Conservation (phyloP, 37 sponge, comb jelly and placozoan species). For the Ianthella basta region DNA sequence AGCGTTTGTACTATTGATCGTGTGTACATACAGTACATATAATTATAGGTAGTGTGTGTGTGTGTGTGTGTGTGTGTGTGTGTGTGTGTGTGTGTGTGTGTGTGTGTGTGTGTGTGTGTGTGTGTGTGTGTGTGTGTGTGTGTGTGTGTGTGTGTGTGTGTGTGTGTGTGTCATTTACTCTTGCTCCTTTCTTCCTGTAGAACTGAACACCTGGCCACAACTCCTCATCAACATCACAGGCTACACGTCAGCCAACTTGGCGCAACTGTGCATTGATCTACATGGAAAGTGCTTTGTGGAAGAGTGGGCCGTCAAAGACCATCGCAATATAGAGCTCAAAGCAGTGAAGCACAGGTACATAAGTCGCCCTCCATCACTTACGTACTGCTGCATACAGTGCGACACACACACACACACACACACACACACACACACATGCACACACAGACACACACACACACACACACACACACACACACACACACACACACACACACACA, state of each 20-base stretch:
- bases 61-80: no score
- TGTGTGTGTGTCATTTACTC: slow-evolving; percentile 42
- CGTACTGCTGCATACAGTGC: no score
- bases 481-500: neutral
- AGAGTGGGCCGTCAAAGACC: slow-evolving; percentile 57
- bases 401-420: no score
- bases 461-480: neutral
- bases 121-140: no score
- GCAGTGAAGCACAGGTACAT: slow-evolving; percentile 56
- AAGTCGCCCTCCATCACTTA: no score
- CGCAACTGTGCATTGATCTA: slow-evolving; percentile 32
- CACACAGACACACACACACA: no score
- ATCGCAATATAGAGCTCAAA: slow-evolving; percentile 52
- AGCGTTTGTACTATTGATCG: neutral
- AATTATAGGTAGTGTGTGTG: neutral
- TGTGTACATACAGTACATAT: no score
- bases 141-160: slow-evolving; percentile 5
- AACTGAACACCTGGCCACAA: slow-evolving; percentile 59
- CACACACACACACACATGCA: no score
- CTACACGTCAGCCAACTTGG: slow-evolving; percentile 42
- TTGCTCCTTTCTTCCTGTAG: slow-evolving; percentile 42
- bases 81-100: no score
- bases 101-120: no score
- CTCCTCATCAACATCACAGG: slow-evolving; percentile 49
- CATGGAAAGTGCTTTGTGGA: slow-evolving; percentile 50